Evolutionary conservation across 2,888 invertebrate species (phyloP).

Genomic region (Luperina testacea): DNA sequence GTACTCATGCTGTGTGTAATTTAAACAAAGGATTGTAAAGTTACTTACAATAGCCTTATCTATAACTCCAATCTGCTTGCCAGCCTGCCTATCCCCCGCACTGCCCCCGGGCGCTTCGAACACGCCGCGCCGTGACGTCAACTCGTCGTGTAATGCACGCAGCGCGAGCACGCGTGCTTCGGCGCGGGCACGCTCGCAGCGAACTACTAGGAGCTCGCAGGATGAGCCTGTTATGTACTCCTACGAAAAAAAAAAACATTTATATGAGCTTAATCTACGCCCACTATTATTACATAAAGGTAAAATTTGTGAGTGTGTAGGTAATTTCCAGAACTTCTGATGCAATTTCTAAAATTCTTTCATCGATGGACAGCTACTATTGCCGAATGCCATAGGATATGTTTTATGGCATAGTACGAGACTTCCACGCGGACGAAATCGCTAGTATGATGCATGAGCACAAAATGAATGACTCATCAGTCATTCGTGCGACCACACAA

Average conservation of each 20-base stretch:
- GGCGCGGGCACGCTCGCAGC: constrained; percentile 74
- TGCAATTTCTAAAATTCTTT: too few relatives aligned
- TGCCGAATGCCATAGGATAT: too few relatives aligned
- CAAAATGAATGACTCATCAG: too few relatives aligned
- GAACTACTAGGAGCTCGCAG: constrained; percentile 79
- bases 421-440: too few relatives aligned
- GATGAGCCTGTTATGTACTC: constrained; percentile 70
- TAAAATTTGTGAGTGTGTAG: too few relatives aligned
- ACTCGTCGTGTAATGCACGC: constrained; percentile 66
- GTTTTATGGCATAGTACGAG: too few relatives aligned
- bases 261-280: too few relatives aligned
- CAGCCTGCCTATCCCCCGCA: constrained; percentile 12
- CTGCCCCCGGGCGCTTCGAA: constrained; percentile 61
- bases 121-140: constrained; percentile 66
- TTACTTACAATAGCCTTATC: constrained; percentile 79
- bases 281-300: too few relatives aligned
- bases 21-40: not conserved
- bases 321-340: too few relatives aligned
- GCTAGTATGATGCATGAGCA: too few relatives aligned
- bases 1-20: not conserved
- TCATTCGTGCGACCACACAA: too few relatives aligned
- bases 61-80: constrained; percentile 65
- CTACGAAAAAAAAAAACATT: constrained; percentile 57
- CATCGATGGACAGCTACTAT: too few relatives aligned
- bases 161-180: constrained; percentile 72